Evolutionary conservation across 37 sponge, comb jelly and placozoan species (phyloP).

Genomic region (Cladorhizidae sp.): DNA sequence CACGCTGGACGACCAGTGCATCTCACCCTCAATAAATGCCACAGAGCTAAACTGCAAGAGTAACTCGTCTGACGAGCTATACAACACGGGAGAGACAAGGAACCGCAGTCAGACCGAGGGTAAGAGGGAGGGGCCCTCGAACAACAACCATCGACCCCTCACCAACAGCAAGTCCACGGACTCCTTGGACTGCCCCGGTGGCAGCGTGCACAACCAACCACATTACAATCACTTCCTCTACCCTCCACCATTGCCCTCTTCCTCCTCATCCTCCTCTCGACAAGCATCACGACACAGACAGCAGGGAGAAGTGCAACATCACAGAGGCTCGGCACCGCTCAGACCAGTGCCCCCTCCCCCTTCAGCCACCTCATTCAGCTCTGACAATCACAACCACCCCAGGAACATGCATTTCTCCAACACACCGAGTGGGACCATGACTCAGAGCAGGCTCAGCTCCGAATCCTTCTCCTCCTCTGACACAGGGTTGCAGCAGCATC

Average conservation of each 20-base stretch:
- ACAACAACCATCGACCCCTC: neutral
- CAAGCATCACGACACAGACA: neutral
- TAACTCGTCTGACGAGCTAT: neutral
- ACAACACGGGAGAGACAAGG: neutral
- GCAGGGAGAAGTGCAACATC: too few relatives aligned
- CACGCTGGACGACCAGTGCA: conserved; percentile 52
- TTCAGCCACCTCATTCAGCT: neutral
- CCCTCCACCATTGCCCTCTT: too few relatives aligned
- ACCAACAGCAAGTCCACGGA: conserved; percentile 7
- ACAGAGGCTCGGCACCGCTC: neutral
- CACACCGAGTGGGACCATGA: too few relatives aligned
- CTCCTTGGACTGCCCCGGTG: neutral
- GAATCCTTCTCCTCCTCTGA: too few relatives aligned
- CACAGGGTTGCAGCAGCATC: too few relatives aligned
- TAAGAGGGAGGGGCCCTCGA: neutral
- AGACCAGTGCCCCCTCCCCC: too few relatives aligned
- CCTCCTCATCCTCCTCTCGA: too few relatives aligned
- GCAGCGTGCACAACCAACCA: neutral
- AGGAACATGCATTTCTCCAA: too few relatives aligned
- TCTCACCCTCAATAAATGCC: conserved; percentile 28
- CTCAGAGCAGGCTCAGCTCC: too few relatives aligned
- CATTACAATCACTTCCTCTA: neutral
- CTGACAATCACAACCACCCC: conserved; percentile 23
- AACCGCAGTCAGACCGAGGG: neutral
- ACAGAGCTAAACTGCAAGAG: too few relatives aligned